Evolutionary conservation across 2,888 invertebrate species (phyloP).

Genomic region (Drosophila pegasa): DNA sequence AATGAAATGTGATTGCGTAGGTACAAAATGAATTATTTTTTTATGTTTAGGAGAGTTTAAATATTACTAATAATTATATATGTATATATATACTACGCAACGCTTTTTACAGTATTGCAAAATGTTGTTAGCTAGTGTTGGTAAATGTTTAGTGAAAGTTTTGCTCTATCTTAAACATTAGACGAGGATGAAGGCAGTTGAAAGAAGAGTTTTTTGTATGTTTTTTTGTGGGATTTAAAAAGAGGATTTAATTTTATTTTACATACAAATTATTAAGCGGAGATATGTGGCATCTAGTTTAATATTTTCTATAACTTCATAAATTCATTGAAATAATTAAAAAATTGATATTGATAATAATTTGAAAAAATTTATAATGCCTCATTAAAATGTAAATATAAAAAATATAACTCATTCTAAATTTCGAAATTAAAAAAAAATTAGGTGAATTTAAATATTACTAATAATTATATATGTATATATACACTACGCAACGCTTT

Average conservation of each 20-base stretch:
- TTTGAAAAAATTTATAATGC: too few relatives aligned
- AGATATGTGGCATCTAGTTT: too few relatives aligned
- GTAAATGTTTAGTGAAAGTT: not conserved
- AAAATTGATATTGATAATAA: too few relatives aligned
- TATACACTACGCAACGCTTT: not conserved
- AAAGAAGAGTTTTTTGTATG: too few relatives aligned
- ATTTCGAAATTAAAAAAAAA: too few relatives aligned
- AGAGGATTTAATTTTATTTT: not conserved
- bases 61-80: not conserved
- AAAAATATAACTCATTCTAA: not conserved
- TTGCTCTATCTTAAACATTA: too few relatives aligned
- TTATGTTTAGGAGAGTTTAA: not conserved
- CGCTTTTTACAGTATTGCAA: not conserved
- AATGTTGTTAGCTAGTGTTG: not conserved
- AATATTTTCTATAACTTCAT: too few relatives aligned
- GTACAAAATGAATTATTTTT: not conserved
- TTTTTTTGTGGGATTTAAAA: not conserved
- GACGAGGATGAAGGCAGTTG: too few relatives aligned
- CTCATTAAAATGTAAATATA: not conserved
- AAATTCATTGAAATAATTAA: too few relatives aligned
- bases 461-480: not conserved
- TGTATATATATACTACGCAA: not conserved
- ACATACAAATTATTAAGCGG: too few relatives aligned
- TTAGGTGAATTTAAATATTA: not conserved
- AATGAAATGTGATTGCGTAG: not conserved